A percentile compares a stretch with the other conserved stretches of the same genome.
Conservation (phyloP, 2,888 invertebrate species). For the Bugula neritina region DNA sequence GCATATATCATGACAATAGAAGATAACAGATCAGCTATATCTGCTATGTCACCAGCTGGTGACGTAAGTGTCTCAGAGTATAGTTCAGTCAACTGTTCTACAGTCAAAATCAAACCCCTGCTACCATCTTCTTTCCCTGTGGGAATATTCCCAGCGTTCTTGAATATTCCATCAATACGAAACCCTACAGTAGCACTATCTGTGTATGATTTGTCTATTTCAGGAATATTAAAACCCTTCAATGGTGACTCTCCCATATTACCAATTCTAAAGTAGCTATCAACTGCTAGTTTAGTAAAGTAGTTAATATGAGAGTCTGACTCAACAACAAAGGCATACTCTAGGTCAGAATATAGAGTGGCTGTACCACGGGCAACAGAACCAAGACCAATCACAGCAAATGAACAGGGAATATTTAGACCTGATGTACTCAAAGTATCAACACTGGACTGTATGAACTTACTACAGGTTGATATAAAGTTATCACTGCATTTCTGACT, state of each 20-base stretch:
- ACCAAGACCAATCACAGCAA: background rate
- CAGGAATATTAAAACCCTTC: background rate
- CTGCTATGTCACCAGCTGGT: background rate
- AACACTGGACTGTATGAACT: background rate
- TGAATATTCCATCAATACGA: background rate
- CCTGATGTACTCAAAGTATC: background rate
- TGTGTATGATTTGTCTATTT: background rate
- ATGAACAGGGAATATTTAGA: background rate
- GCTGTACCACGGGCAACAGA: background rate
- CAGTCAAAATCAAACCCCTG: background rate
- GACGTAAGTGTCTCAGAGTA: background rate
- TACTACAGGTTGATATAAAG: background rate
- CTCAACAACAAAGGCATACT: background rate
- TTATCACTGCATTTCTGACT: background rate
- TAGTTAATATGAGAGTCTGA: background rate
- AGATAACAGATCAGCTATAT: background rate
- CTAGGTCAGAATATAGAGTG: background rate
- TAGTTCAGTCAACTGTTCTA: background rate
- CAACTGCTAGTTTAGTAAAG: background rate
- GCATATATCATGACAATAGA: background rate
- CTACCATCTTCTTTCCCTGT: background rate
- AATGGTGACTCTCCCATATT: background rate
- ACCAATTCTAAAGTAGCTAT: conserved; percentile 3
- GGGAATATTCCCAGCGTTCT: background rate
- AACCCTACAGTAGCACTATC: background rate